Conservation (phyloP, 2,797 vertebrate species). For the Rhinoraja longicauda region DNA sequence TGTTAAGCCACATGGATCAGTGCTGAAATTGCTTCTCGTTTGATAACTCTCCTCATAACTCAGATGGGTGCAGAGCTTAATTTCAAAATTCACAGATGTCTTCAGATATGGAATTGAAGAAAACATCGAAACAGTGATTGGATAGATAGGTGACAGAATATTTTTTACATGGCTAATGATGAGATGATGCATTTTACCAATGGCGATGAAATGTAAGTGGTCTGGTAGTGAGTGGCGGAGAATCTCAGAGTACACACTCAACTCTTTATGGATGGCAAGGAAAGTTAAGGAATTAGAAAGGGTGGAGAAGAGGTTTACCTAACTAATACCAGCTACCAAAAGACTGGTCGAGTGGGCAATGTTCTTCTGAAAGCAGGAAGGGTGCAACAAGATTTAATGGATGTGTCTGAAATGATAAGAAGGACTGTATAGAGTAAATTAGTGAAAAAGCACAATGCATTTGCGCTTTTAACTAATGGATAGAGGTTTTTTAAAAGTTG, state of each 20-base stretch:
- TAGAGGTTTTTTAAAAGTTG: neutral
- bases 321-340: neutral
- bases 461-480: neutral
- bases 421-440: neutral
- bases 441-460: neutral
- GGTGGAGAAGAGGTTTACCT: neutral
- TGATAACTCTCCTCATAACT: neutral
- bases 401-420: neutral
- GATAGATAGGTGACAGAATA: neutral
- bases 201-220: neutral
- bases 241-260: neutral
- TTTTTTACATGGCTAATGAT: neutral
- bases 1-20: neutral
- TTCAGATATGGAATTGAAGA: neutral
- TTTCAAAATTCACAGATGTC: neutral
- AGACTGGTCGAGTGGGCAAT: neutral
- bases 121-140: neutral
- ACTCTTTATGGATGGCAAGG: neutral
- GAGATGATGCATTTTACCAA: neutral
- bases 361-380: neutral
- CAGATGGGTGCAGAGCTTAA: neutral
- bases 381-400: neutral
- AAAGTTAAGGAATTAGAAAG: neutral
- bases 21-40: neutral
- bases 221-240: neutral